Percentiles rank a stretch among this genome's conserved stretches.
Conservation (phyloP, 2,113 vertebrate species). For the Enhydra lutris region DNA sequence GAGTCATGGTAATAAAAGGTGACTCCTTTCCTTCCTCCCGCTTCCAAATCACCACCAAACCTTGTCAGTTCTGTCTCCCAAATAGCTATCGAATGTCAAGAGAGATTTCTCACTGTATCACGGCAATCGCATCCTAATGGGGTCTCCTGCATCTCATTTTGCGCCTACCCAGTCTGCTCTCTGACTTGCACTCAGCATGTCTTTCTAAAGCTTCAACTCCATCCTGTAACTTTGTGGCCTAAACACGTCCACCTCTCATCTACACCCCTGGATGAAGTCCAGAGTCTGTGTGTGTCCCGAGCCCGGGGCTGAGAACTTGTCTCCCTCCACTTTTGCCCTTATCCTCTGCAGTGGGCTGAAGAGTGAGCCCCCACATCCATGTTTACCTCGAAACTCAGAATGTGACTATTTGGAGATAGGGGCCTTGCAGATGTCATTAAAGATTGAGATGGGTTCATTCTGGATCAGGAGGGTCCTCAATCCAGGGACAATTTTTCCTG, state of each 20-base stretch:
- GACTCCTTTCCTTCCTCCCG: background rate
- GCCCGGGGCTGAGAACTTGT: background rate
- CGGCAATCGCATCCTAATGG: fast-evolving
- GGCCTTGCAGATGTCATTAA: background rate
- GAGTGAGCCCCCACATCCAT: background rate
- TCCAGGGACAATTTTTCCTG: background rate
- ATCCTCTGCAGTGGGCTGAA: background rate
- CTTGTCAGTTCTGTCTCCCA: background rate
- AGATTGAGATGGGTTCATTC: background rate
- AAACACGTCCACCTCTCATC: background rate
- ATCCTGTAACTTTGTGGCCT: background rate
- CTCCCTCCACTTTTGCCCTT: background rate
- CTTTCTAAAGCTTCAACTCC: background rate
- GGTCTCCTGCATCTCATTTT: background rate
- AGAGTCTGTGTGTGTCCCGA: background rate
- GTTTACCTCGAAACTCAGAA: background rate
- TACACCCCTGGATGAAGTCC: background rate
- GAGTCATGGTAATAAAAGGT: background rate
- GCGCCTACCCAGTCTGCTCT: background rate
- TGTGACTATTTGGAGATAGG: background rate
- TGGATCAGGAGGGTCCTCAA: background rate
- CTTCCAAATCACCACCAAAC: background rate
- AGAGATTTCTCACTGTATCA: background rate
- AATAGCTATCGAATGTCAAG: fast-evolving
- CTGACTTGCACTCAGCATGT: background rate